Base-by-base conservation (phyloP, 2,797 vertebrate genomes). In the Acanthopagrus latus region DNA sequence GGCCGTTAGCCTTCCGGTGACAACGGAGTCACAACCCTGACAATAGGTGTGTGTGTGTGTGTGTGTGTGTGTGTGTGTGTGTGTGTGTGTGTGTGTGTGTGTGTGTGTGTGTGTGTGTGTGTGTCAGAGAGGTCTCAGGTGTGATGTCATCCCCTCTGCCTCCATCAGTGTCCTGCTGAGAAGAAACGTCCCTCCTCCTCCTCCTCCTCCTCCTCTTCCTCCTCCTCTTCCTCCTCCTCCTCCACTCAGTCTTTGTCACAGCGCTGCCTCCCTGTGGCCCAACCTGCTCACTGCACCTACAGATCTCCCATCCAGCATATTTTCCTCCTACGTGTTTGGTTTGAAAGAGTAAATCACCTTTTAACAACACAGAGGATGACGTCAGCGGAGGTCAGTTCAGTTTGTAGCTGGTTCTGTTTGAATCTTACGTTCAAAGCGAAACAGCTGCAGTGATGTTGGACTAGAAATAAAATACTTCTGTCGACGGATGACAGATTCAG, bases 221-320 rank as follows among this genome's bases (percentile, higher is more conserved):
- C 12, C 27, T 58, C 65, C 52, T 27, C 7, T n/a, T n/a, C n/a
- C n/a, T 27, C 7, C 55, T 23, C 12, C 27, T 58, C 65, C 52
- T 27, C 7, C 55, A 7, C 1, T 54, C 2, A 17, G 48, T 76
- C 13, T 65, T 57, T 47, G 50, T 52, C 62, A n/a, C 71, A 14
- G 29, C 5, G 17, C 79, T 76, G 83, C 89, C 91, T 11, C 80
- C 67, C 33, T 70, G 76, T 86, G 91, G 78, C 2, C 29, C 51
- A 59, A 72, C 7, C 4, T n/a, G 8, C 1, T 73, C 33, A 76
- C 70, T 84, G 78, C 75, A 72, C 0, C 66, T 38, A 2, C 12
- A 51, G 8, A 41, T 4, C 41, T 14, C 29, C 27, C 6, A 2
- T 29, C 12, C 23, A 25, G 3, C 16, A 16, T 16, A 1, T 50